Evolutionary conservation across 2,113 vertebrate species (phyloP), one percentile per base, ranked within the genome.

Genomic region (Oncorhynchus nerka): DNA sequence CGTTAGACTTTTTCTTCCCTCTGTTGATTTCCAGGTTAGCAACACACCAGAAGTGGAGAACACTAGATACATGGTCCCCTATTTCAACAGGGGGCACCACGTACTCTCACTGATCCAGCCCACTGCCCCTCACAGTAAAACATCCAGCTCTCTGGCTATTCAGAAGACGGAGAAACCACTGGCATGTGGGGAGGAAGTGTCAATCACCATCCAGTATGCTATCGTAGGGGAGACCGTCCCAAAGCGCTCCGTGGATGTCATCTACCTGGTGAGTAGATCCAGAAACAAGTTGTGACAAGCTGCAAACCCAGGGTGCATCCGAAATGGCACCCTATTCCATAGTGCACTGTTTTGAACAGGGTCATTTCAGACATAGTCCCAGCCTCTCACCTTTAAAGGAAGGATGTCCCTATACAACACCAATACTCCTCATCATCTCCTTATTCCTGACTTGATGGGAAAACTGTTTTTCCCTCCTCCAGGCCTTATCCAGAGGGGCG

Each of bases 401-500:
- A 69, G 19, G 65, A 8, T 39, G 73, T 24, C 0, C n/a, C 0
- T 75, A 28, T n/a, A 62, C n/a, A 49, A 57, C 19, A 61, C 3
- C n/a, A 28, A 12, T 3, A 24, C 48, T 77, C 19, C 8, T 51
- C 26, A 32, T 24, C 55, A 24, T 51, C 49, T 48, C n/a, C 26
- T 73, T 70, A 1, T 5, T 24, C 22, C 49, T 34, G 4, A 30
- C 26, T 0, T 45, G 5, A 57, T 24, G 26, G 71, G 16, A 19
- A 4, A 16, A 30, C 12, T 7, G n/a, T 45, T 85, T 84, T 66
- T 79, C 62, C 78, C 32, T 28, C 22, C 0, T 61, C 7, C 75
- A 98, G 97, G 75, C 94, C 4, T 85, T 96, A 87, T 79, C 76
- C 30, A 93, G 77, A 89, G 92, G 94, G 74, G 76, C 74, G 57